Evolutionary conservation across 2,888 invertebrate genomes (phyloP), one percentile per base, ranked within the genome.

Genomic region (Steromphala cineraria): DNA sequence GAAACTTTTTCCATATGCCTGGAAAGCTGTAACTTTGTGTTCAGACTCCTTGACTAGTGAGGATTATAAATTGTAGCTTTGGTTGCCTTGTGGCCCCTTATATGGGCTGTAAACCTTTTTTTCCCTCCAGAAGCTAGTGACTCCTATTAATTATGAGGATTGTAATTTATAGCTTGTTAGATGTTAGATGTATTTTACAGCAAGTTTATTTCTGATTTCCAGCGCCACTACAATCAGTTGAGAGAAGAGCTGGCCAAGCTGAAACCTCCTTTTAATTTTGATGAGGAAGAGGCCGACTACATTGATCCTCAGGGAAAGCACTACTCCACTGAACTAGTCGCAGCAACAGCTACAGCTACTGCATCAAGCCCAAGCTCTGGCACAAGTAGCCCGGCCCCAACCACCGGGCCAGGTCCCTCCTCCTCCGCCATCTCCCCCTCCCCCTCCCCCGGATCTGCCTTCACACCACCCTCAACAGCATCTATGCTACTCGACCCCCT

Each of bases 221-320:
- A 97, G 95, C 95, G 96, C 80, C 96, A 97, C 93, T 96, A 96
- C 93, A 95, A 96, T 87, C 96, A 97, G 91, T 94, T 98, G 85
- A 96, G 97, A 89, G 97, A 98, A 93, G 97, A 98, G 94, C 94
- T 98, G 87, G 95, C 95, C 84, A 97, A 97, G 94, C 94, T 98
- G 92, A 95, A 96, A 90, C 96, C 96, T 52, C 97, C 98, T 7
- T 83, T 86, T 78, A 88, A 88, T 7, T 78, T 90, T 67, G 89
- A 89, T 67, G 86, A 87, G 13, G 86, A 88, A 53, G 84, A 83
- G 2, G 76, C 83, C 13, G 87, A 86, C 15, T 81, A 83, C 46
- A 89, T 89, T 55, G 89, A 89, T 75, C 89, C 89, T 15, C 86
- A 89, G 67, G 89, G 85, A 79, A 87, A 87, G 56, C 89, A 89